Evolutionary conservation across 2,888 invertebrate genomes (phyloP).

Genomic region (Diarsia brunnea): DNA sequence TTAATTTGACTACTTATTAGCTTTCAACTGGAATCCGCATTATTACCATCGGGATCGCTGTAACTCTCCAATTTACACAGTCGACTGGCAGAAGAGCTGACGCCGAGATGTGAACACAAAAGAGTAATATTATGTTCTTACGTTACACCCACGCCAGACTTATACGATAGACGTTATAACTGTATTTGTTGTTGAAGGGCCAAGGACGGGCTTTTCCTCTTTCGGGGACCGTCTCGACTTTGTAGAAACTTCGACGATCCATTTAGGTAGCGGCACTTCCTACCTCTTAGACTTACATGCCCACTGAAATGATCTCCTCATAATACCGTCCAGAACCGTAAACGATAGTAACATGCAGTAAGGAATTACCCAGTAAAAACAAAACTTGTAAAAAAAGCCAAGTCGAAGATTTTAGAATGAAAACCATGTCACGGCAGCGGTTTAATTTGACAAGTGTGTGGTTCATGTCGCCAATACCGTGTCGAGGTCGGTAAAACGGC

Average conservation of each 20-base stretch:
- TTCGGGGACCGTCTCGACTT: neutral
- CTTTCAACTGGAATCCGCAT: neutral
- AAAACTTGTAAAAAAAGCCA: no score
- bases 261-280: neutral
- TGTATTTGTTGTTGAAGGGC: neutral
- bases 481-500: no score
- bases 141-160: neutral
- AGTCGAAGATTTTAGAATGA: no score
- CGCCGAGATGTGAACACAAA: slow-evolving; percentile 18
- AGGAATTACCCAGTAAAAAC: no score
- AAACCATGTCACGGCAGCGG: no score
- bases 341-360: neutral
- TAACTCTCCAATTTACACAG: slow-evolving; percentile 2
- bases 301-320: neutral
- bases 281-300: neutral
- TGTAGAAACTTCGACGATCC: neutral
- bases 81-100: neutral
- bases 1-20: neutral
- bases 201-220: neutral
- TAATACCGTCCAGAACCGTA: no score
- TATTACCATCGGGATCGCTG: neutral
- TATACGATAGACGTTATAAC: neutral
- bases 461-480: no score
- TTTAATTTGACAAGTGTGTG: no score
- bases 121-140: neutral